Percentiles rank a stretch among this genome's conserved stretches.
Conservation (phyloP, 1,140 invertebrate species). For the Pseudachorutes palmiensis region DNA sequence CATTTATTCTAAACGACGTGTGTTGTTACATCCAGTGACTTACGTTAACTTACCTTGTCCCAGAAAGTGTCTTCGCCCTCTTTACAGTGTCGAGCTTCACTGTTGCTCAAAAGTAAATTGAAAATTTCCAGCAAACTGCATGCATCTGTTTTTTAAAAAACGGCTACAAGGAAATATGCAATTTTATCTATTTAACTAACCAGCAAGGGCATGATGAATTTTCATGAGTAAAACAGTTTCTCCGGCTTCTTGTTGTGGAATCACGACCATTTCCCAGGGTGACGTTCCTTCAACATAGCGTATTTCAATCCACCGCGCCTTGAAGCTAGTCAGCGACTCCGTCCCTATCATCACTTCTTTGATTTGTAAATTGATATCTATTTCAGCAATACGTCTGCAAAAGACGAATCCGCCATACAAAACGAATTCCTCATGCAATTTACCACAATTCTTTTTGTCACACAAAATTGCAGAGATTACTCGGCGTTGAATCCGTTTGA, state of each 20-base stretch:
- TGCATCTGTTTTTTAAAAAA: background rate
- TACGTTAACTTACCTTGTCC: background rate
- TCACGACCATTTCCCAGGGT: conserved; percentile 3
- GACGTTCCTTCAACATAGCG: background rate
- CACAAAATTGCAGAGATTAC: background rate
- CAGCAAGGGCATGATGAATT: conserved; percentile 8
- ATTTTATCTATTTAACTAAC: too few species aligned
- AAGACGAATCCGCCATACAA: background rate
- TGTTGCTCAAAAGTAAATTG: background rate
- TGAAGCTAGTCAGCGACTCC: background rate
- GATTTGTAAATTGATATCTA: background rate
- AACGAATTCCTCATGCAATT: background rate
- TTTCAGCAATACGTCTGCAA: background rate
- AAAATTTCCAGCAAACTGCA: background rate
- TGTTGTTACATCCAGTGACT: too few species aligned
- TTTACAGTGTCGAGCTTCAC: background rate
- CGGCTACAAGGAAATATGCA: too few species aligned
- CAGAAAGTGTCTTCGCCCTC: background rate
- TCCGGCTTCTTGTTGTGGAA: background rate
- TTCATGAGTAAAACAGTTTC: background rate
- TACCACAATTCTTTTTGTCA: background rate
- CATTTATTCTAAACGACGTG: too few species aligned
- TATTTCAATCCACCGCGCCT: conserved; percentile 2
- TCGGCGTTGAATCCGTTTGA: background rate
- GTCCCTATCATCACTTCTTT: background rate